Evolutionary conservation across 1,140 invertebrate species (phyloP).

Genomic region (Bradysia coprophila): DNA sequence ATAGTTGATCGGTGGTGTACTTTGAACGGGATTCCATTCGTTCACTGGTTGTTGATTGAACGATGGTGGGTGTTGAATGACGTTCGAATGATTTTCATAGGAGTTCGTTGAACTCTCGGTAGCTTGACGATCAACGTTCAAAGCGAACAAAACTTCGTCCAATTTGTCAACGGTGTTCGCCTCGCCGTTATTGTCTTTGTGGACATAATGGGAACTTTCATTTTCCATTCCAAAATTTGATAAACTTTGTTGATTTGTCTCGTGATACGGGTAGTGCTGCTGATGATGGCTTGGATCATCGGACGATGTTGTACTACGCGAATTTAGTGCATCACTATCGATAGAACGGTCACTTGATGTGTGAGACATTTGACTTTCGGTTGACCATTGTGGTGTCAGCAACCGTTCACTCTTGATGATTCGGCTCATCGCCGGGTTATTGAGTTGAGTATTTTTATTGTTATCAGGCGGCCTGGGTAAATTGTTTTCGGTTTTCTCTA

Average conservation of each 20-base stretch:
- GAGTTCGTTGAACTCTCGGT: no score
- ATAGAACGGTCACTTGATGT: conserved; percentile 32
- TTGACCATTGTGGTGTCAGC: conserved; percentile 36
- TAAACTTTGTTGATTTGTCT: conserved; percentile 1
- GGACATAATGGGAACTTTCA: no score
- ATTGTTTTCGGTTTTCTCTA: no score
- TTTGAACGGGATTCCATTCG: no score
- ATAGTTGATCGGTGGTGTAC: no score
- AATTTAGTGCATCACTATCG: not conserved
- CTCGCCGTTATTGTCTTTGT: no score
- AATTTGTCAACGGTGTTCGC: no score
- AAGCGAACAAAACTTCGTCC: no score
- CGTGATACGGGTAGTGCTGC: not conserved
- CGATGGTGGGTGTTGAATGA: no score
- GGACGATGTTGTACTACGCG: not conserved
- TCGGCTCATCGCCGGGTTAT: not conserved
- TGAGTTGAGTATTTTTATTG: conserved; percentile 1
- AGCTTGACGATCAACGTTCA: no score
- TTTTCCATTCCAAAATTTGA: not conserved
- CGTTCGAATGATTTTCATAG: no score
- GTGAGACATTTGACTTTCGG: conserved; percentile 36
- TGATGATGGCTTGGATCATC: not conserved
- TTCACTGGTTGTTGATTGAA: no score
- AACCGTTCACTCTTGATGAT: conserved; percentile 5
- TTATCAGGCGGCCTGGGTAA: not conserved